Evolutionary conservation across 2,888 invertebrate species (phyloP), one percentile per base, ranked within the genome.

Genomic region (Drosophila nigritarsus): DNA sequence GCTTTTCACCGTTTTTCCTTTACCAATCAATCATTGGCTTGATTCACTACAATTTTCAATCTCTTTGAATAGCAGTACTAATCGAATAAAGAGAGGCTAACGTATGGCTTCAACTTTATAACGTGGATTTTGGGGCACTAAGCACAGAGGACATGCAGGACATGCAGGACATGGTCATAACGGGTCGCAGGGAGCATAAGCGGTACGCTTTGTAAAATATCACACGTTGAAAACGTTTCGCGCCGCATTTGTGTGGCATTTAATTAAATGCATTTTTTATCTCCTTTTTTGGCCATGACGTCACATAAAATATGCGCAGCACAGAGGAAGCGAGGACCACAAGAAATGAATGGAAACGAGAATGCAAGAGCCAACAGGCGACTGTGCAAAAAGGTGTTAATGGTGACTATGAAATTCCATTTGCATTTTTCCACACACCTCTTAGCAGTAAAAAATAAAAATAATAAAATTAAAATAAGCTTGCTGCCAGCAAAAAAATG

Each of bases 391-490:
- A 88, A 90, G 90, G 86, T 90, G 86, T 86, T 86, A 86, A 86
- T 86, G 90, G 90, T 70, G 79, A 89, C 90, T 90, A 83, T 88
- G 87, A 89, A 90, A 90, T 90, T 90, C 89, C 90, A 86, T 86
- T 90, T 86, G 85, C 82, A 84, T 87, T 89, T 87, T 74, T 69
- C 56, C 73, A 65, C 68, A 68, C 76, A 65, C 60, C 65, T 69
- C 56, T 54, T n/a, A 64, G 73, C 68, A 45, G 20, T 27, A 55
- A 60, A 67, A 61, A 74, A 64, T 58, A 74, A 74, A 74, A 67
- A 76, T 68, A 63, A 76, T 67, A 61, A 79, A 76, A 76, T 64
- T 79, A 78, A 79, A 63, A 78, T 75, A 80, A 67, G 66, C 20
- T 51, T 65, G 27, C 48, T 13, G 38, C 36, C 24, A 66, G 80